Percentiles rank a stretch among this genome's conserved stretches.
These are phyloP conservation scores for Prorops nasuta DNA, from an alignment of 1,140 invertebrate species.

Conservation along the genomic window DNA sequence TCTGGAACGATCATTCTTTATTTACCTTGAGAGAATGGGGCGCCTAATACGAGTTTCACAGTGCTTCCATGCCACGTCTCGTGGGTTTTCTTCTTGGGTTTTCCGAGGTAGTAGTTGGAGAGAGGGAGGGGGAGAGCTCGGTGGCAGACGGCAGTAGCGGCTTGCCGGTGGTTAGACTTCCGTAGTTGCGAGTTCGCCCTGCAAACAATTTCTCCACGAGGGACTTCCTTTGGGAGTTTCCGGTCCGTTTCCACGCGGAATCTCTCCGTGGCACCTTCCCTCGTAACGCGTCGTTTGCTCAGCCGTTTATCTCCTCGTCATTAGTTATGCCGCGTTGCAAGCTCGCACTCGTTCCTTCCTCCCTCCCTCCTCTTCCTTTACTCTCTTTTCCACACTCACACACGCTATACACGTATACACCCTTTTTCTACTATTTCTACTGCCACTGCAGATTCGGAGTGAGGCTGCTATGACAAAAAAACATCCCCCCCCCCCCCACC, in stretches of 20 bases:
- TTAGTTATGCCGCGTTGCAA: slow-evolving; percentile 34
- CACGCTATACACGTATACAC: no score
- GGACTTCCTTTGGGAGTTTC: slow-evolving; percentile 24
- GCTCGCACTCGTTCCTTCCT: slow-evolving; percentile 2
- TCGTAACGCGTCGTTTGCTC: slow-evolving; percentile 32
- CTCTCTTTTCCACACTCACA: not conserved
- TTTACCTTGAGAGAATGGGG: slow-evolving; percentile 11
- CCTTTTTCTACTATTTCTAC: no score
- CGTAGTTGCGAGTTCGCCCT: slow-evolving; percentile 17
- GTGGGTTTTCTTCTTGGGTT: slow-evolving; percentile 14
- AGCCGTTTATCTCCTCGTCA: slow-evolving; percentile 34
- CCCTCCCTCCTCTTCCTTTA: not conserved
- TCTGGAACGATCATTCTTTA: slow-evolving; percentile 21
- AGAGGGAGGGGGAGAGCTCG: no score
- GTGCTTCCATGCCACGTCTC: slow-evolving; percentile 10
- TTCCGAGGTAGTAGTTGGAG: no score
- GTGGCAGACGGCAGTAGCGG: no score
- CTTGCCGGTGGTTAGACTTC: no score
- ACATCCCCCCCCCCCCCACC: not conserved
- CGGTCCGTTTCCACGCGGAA: slow-evolving; percentile 32
- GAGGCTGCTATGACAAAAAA: no score
- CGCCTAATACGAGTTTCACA: slow-evolving; percentile 15
- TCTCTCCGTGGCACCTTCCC: slow-evolving; percentile 22
- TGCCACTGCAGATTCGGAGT: no score
- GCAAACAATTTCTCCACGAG: slow-evolving; percentile 31